These are phyloP conservation scores for Ophioninae sp. DNA, from an alignment of 2,888 invertebrate genomes.

Conservation along the genomic window DNA sequence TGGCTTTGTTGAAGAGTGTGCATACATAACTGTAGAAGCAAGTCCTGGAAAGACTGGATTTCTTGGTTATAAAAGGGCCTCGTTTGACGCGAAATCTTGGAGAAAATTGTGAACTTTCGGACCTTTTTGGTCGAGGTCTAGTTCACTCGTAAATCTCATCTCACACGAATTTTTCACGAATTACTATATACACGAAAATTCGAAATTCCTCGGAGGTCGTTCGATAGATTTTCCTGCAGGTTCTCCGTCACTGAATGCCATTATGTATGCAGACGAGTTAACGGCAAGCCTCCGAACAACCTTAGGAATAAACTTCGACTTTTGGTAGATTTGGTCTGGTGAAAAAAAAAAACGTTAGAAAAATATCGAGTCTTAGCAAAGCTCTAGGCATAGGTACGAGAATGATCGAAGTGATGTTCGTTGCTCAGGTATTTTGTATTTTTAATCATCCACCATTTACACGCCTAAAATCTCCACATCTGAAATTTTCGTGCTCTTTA, in stretches of 20 bases:
- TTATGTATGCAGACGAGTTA: conserved; percentile 23
- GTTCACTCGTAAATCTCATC: no score
- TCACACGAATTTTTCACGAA: not conserved
- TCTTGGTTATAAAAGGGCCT: not conserved
- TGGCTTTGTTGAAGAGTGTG: conserved; percentile 20
- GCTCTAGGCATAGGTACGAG: not conserved
- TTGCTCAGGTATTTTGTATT: no score
- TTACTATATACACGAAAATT: conserved; percentile 22
- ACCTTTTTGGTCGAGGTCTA: not conserved
- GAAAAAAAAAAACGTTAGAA: conserved; percentile 1
- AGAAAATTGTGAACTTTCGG: not conserved
- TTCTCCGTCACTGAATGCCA: not conserved
- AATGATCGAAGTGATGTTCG: not conserved
- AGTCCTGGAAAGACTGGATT: not conserved
- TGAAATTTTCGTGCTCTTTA: no score
- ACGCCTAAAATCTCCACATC: no score
- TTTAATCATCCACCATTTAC: no score
- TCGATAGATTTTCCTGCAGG: conserved; percentile 21
- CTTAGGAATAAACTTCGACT: conserved; percentile 16
- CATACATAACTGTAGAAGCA: conserved; percentile 22
- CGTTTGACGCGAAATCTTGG: not conserved
- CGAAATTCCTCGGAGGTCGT: not conserved
- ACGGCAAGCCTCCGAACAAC: conserved; percentile 10
- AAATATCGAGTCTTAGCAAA: conserved; percentile 7
- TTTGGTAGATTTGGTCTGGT: not conserved